Evolutionary conservation across 2,797 vertebrate species (phyloP).

Genomic region (Eleutherodactylus coqui): DNA sequence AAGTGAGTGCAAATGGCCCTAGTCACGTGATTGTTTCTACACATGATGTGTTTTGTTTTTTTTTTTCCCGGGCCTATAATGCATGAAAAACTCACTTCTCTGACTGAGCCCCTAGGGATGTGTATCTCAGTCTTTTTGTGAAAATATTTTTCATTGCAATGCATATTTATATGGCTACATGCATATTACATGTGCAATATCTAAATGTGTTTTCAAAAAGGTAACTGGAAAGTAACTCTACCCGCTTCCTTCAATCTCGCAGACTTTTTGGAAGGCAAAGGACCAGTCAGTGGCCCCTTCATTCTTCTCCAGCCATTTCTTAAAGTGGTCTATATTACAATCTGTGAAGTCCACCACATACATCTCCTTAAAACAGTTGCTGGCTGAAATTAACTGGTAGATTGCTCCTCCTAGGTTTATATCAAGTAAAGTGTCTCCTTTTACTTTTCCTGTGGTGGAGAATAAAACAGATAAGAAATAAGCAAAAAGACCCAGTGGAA

Average conservation of each 20-base stretch:
- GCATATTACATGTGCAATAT: too few relatives aligned
- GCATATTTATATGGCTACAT: too few relatives aligned
- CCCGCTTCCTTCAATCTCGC: neutral
- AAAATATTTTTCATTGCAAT: neutral
- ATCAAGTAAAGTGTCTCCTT: neutral
- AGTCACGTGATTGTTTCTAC: too few relatives aligned
- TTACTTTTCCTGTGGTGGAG: neutral
- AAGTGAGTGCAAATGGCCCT: too few relatives aligned
- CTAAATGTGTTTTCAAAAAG: too few relatives aligned
- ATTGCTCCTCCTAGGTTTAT: neutral
- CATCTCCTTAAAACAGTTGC: neutral
- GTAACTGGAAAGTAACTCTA: too few relatives aligned
- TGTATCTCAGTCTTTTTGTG: too few relatives aligned
- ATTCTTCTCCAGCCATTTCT: neutral
- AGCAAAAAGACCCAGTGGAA: too few relatives aligned
- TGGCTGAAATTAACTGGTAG: neutral
- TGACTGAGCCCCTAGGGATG: too few relatives aligned
- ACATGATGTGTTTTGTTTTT: too few relatives aligned
- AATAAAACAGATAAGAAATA: neutral
- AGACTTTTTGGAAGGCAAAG: neutral
- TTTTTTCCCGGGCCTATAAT: too few relatives aligned
- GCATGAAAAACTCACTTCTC: too few relatives aligned
- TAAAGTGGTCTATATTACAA: neutral
- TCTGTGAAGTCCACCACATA: neutral
- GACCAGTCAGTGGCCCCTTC: neutral